A percentile compares a stretch with the other conserved stretches of the same genome.
These are phyloP conservation scores for Ctenochaetus hawaiiensis DNA, from an alignment of 2,797 vertebrate species.

Conservation along the genomic window DNA sequence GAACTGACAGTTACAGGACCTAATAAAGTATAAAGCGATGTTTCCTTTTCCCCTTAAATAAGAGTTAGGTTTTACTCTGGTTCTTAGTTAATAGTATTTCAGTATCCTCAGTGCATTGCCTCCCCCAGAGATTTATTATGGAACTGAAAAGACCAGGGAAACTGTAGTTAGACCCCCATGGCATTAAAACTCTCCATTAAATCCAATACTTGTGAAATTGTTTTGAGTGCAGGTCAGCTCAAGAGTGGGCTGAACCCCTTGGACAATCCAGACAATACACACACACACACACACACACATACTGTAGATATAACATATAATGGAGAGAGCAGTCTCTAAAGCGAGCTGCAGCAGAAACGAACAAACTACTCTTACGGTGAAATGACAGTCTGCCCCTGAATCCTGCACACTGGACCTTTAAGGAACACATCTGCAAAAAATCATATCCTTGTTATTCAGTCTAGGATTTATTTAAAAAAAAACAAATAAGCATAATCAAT, in stretches of 20 bases:
- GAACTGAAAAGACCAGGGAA: slow-evolving; percentile 13
- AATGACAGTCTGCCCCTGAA: too few species aligned
- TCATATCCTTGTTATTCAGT: too few species aligned
- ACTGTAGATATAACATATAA: too few species aligned
- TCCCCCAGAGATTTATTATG: slow-evolving; percentile 3
- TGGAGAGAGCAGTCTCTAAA: too few species aligned
- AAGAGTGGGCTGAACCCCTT: neutral
- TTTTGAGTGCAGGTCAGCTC: slow-evolving; percentile 3
- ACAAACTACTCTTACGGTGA: too few species aligned
- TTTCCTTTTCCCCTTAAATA: slow-evolving; percentile 23
- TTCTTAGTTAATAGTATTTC: slow-evolving; percentile 25
- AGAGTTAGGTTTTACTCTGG: slow-evolving; percentile 4
- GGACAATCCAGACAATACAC: neutral
- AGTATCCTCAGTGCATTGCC: slow-evolving; percentile 15
- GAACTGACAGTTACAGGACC: slow-evolving; percentile 31
- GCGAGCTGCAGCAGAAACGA: too few species aligned
- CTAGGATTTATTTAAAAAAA: too few species aligned
- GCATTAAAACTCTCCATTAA: slow-evolving; percentile 28
- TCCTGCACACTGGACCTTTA: too few species aligned
- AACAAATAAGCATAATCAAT: too few species aligned
- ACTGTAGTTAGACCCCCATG: neutral
- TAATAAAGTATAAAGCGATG: slow-evolving; percentile 19
- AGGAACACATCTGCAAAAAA: too few species aligned
- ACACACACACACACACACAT: too few species aligned
- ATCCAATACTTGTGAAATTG: slow-evolving; percentile 35